A percentile compares a stretch with the other conserved stretches of the same genome.
Conservation (phyloP, 92 coral and sea anemone genomes). For the Porites divaricata region DNA sequence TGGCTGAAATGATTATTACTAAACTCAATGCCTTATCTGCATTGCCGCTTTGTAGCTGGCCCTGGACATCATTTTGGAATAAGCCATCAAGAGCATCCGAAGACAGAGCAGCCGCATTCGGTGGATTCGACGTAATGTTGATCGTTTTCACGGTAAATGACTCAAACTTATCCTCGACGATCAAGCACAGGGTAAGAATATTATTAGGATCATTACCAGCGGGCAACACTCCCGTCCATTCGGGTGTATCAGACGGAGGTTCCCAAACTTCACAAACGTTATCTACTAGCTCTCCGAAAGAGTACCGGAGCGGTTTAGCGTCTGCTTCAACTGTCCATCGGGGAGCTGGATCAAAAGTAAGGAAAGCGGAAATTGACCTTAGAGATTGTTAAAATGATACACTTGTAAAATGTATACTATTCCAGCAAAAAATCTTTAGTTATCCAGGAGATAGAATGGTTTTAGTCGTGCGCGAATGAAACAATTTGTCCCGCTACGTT, state of each 20-base stretch:
- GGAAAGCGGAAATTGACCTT: too few species aligned
- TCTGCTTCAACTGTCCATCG: conserved; percentile 22
- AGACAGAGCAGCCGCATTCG: neutral
- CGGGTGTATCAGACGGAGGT: conserved; percentile 15
- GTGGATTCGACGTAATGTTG: conserved; percentile 40
- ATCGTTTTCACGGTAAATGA: conserved; percentile 28
- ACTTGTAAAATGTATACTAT: too few species aligned
- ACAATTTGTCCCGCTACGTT: too few species aligned
- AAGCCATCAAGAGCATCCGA: conserved; percentile 13
- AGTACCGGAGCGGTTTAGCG: conserved; percentile 21
- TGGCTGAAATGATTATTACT: conserved; percentile 29
- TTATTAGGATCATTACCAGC: conserved; percentile 31
- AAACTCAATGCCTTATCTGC: conserved; percentile 34
- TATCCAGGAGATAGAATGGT: too few species aligned
- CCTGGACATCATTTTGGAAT: conserved; percentile 20
- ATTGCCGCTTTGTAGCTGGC: conserved; percentile 33
- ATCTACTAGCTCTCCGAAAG: conserved; percentile 12
- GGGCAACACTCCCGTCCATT: conserved; percentile 1
- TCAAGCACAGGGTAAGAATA: conserved; percentile 18
- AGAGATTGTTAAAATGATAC: too few species aligned
- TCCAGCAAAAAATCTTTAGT: too few species aligned
- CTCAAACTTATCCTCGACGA: conserved; percentile 43
- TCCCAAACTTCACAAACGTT: conserved; percentile 19
- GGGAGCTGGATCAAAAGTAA: neutral
- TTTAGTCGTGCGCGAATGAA: too few species aligned